These are phyloP conservation scores for Hybos culiciformis DNA, from an alignment of 2,888 invertebrate species.

Conservation along the genomic window DNA sequence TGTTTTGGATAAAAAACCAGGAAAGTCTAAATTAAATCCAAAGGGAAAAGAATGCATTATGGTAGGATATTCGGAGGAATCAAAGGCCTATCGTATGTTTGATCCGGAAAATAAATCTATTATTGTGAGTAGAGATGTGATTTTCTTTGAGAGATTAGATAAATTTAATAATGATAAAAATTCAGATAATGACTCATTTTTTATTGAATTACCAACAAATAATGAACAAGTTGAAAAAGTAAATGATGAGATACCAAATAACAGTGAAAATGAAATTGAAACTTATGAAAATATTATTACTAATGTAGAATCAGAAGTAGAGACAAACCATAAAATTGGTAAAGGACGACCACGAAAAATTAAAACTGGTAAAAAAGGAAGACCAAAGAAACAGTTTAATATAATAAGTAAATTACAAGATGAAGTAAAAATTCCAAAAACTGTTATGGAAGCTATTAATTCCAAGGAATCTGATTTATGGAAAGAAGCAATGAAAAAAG, in stretches of 20 bases:
- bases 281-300: too few relatives aligned
- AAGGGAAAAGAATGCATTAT: slow-evolving; percentile 18
- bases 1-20: slow-evolving; percentile 23
- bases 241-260: too few relatives aligned
- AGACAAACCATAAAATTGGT: too few relatives aligned
- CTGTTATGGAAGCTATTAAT: slow-evolving; percentile 1
- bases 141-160: not conserved
- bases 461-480: not conserved
- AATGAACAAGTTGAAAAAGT: too few relatives aligned
- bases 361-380: too few relatives aligned
- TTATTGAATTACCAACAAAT: too few relatives aligned
- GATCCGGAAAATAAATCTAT: slow-evolving; percentile 7
- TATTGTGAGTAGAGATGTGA: slow-evolving; percentile 9
- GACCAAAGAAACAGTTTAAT: too few relatives aligned
- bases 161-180: too few relatives aligned
- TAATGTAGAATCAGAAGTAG: too few relatives aligned
- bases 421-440: not conserved
- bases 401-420: not conserved
- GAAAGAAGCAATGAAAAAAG: slow-evolving; percentile 1
- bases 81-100: slow-evolving; percentile 19
- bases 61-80: slow-evolving; percentile 22
- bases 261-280: too few relatives aligned
- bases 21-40: slow-evolving; percentile 20
- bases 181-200: too few relatives aligned
- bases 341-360: too few relatives aligned